Percentiles rank a stretch among this genome's conserved stretches.
Conservation (phyloP, 2,797 vertebrate species). For the Peromyscus attwateri region DNA sequence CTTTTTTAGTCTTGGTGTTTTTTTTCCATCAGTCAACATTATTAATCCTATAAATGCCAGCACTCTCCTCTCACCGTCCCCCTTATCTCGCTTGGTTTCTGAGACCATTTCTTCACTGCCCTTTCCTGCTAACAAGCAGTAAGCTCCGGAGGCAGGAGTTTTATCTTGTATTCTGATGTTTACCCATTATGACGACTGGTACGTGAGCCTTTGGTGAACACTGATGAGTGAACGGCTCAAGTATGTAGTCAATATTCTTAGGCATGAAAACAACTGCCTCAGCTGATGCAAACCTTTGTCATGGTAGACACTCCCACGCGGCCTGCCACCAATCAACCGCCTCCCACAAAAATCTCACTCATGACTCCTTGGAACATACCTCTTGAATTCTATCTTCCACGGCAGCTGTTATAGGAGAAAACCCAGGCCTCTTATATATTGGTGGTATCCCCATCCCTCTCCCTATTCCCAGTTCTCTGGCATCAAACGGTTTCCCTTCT, state of each 20-base stretch:
- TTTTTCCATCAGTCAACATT: not conserved
- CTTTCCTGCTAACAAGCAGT: not conserved
- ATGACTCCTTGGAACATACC: not conserved
- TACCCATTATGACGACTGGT: not conserved
- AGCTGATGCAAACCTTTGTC: not conserved
- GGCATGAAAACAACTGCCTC: not conserved
- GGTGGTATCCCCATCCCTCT: not conserved
- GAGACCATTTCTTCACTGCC: not conserved
- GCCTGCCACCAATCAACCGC: not conserved
- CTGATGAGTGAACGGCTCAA: not conserved
- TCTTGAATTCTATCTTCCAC: not conserved
- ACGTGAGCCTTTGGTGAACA: not conserved
- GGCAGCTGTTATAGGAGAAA: not conserved
- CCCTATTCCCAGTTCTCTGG: not conserved
- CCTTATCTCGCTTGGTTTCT: not conserved
- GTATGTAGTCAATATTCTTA: not conserved
- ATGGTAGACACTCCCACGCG: not conserved
- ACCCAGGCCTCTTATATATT: not conserved
- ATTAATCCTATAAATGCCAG: not conserved
- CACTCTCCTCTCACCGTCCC: too few species aligned
- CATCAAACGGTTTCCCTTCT: not conserved
- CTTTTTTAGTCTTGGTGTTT: not conserved
- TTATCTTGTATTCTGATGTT: not conserved
- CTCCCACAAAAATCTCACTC: constrained; percentile 9
- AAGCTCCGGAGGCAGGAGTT: not conserved